Evolutionary conservation across 2,888 invertebrate genomes (phyloP).

Genomic region (Abrostola triplasia): DNA sequence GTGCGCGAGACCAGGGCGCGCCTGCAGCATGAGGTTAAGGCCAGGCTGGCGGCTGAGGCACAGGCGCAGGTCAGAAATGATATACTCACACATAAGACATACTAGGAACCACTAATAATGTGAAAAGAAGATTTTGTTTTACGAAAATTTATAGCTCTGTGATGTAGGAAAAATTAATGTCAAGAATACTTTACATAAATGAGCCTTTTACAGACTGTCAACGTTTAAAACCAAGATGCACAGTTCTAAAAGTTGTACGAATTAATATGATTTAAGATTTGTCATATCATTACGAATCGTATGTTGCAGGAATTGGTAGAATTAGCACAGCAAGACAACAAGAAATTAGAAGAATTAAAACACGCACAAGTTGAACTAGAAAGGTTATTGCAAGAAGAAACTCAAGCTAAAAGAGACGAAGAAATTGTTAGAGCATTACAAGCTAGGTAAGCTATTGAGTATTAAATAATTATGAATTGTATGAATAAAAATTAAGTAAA

Average conservation of each 20-base stretch:
- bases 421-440: conserved; percentile 92
- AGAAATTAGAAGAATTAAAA: conserved; percentile 92
- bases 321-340: conserved; percentile 91
- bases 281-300: background rate
- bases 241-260: background rate
- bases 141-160: too few species aligned
- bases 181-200: too few species aligned
- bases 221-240: too few species aligned
- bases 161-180: too few species aligned
- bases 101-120: background rate
- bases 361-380: conserved; percentile 91
- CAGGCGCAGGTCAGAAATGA: conserved; percentile 81
- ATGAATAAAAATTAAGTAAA: too few species aligned
- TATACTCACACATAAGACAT: too few species aligned
- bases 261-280: too few species aligned
- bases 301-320: conserved; percentile 89
- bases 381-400: conserved; percentile 92
- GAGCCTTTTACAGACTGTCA: too few species aligned
- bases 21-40: conserved; percentile 90
- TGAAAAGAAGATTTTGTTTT: too few species aligned
- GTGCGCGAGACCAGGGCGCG: conserved; percentile 89
- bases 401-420: conserved; percentile 94
- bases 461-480: too few species aligned
- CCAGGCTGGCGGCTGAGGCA: conserved; percentile 88
- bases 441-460: conserved; percentile 81